Evolutionary conservation across 2,113 vertebrate genomes (phyloP).

Genomic region (Lepus europaeus): DNA sequence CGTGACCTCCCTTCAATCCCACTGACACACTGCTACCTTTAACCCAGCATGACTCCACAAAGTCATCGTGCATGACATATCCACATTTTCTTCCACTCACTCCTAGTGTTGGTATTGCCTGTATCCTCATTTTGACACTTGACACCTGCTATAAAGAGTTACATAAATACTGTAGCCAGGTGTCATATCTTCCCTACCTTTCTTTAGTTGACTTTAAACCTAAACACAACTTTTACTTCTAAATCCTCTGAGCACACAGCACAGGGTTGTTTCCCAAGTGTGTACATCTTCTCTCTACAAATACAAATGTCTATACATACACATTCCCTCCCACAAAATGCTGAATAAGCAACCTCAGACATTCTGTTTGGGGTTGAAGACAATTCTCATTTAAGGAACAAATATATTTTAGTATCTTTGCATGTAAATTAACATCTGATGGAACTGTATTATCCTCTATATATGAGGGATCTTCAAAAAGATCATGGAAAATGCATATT

Average conservation of each 20-base stretch:
- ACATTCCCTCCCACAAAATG: neutral
- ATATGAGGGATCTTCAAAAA: too few species aligned
- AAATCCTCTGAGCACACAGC: slow-evolving; percentile 5
- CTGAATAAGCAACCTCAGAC: neutral
- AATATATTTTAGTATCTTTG: neutral
- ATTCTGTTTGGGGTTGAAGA: neutral
- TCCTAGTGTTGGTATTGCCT: neutral
- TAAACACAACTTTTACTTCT: slow-evolving; percentile 12
- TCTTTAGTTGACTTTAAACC: neutral
- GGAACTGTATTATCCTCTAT: neutral
- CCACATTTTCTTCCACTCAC: neutral
- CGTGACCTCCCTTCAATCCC: neutral
- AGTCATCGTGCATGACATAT: neutral
- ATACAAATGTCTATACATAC: neutral
- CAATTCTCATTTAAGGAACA: neutral
- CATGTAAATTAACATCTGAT: neutral
- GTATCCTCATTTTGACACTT: neutral
- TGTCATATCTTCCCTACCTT: neutral
- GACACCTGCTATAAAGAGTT: neutral
- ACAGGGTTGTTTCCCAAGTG: neutral
- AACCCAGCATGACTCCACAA: neutral
- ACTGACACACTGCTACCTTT: neutral
- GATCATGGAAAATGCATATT: too few species aligned
- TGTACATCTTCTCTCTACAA: neutral
- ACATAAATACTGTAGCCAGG: neutral